These are phyloP conservation scores for human (Homo sapiens) DNA, from an alignment of 2,113 vertebrate genomes.

Conservation along the genomic window DNA sequence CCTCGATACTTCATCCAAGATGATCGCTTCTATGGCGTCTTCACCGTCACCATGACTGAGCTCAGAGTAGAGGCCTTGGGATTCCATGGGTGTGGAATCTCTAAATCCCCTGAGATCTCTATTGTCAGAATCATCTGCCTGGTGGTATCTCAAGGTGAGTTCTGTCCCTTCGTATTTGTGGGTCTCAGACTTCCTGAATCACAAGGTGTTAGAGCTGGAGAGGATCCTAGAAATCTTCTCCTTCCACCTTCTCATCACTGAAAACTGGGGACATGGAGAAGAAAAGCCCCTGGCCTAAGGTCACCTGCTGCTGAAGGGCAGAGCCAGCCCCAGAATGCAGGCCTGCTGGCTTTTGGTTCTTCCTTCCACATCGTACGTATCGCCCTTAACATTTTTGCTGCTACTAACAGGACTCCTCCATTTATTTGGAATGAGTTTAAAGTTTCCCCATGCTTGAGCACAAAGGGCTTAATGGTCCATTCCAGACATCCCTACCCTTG, in stretches of 20 bases:
- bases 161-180: not conserved
- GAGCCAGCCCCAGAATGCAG: not conserved
- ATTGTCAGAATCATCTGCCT: accelerated
- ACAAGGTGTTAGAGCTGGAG: not conserved
- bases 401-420: no score
- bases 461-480: not conserved
- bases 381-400: not conserved
- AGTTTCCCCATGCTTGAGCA: not conserved
- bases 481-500: not conserved
- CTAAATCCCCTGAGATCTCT: accelerated
- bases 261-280: no score
- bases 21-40: accelerated
- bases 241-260: not conserved
- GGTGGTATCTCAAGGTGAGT: constrained; percentile 2
- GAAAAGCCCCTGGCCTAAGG: not conserved
- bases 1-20: not conserved
- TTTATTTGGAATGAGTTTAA: no score
- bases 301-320: not conserved
- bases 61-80: not conserved
- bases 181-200: not conserved
- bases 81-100: not conserved
- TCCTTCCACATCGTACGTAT: not conserved
- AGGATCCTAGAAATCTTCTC: not conserved
- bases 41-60: not conserved
- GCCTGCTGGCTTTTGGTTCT: not conserved